phyloP scores from a whole-genome alignment of 2,113 vertebrate species.

The Takifugu flavidus region DNA sequence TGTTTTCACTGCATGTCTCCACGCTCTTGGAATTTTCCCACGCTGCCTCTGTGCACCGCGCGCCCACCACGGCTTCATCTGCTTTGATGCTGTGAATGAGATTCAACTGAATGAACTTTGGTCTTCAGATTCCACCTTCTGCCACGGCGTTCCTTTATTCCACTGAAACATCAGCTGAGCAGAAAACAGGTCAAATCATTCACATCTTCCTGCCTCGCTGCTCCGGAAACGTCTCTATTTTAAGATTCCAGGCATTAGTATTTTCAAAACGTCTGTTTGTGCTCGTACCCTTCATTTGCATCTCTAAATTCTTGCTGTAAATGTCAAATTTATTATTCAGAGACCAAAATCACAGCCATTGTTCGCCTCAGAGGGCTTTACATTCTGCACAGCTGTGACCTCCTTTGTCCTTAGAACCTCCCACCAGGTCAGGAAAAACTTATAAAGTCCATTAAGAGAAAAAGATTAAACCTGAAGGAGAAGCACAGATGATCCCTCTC shows the following conservation, averaged over 20 bases:
- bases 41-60: slow-evolving; percentile 16
- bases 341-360: too few relatives aligned
- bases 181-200: slow-evolving; percentile 2
- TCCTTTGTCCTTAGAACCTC: too few relatives aligned
- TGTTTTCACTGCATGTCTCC: slow-evolving; percentile 18
- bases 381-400: too few relatives aligned
- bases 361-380: too few relatives aligned
- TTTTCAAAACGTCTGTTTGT: too few relatives aligned
- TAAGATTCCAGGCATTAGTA: too few relatives aligned
- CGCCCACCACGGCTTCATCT: slow-evolving; percentile 13
- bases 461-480: too few relatives aligned
- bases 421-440: too few relatives aligned
- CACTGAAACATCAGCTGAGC: slow-evolving; percentile 4
- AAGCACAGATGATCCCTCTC: too few relatives aligned
- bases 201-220: background rate
- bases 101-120: slow-evolving; percentile 36
- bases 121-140: slow-evolving; percentile 7
- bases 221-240: background rate
- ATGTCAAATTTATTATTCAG: too few relatives aligned
- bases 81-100: slow-evolving; percentile 38
- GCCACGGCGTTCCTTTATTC: slow-evolving; percentile 2
- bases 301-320: background rate
- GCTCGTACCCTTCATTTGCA: background rate
- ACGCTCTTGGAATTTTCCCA: slow-evolving; percentile 33
- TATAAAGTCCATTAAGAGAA: too few relatives aligned